Evolutionary conservation across 2,113 vertebrate genomes (phyloP), one percentile per base, ranked within the genome.

Genomic region (Notarius quadriscutis): DNA sequence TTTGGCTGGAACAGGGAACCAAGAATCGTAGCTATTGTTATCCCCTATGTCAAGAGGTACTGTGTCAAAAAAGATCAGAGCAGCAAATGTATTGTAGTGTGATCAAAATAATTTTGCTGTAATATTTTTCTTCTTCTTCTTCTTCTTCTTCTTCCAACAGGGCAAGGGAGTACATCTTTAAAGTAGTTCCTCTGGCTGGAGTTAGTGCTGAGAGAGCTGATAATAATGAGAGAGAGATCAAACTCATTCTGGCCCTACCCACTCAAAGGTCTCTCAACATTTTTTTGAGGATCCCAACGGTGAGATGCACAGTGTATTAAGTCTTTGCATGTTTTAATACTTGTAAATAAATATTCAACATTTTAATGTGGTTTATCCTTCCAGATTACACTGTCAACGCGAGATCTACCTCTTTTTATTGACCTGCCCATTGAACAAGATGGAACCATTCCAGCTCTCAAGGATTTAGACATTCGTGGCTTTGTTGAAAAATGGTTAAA

Each of bases 261-360:
- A 93, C 95, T 91, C 91, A 96, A 88, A 87, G 85, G 84, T 95
- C 91, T 81, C 65, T 97, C 89, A 95, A 95, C 90, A 27, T 92
- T 80, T 69, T 95, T 89, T 62, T 97, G 93, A 96, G 94, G 93
- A 90, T 90, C 87, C 93, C 95, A 87, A 91, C 89, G 94, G 96
- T 96, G 87, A 74, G 74, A 22, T 67, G 7, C 6, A 34, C 4
- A 58, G 2, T 17, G 14, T 18, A 51, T 77, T 27, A n/a, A 5
- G 15, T 77, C 57, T 27, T 30, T 8, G 12, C 41, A 63, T 27
- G 74, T 14, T 30, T 83, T 65, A 17, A 22, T 60, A n/a, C 58
- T 27, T 67, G 25, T 58, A 50, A 27, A 87, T 79, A 79, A 89
- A 69, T 62, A 7, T 34, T 74, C 30, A 69, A 15, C 34, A 62